These are phyloP conservation scores for Leuctra nigra DNA, from an alignment of 2,888 invertebrate species.

Conservation along the genomic window DNA sequence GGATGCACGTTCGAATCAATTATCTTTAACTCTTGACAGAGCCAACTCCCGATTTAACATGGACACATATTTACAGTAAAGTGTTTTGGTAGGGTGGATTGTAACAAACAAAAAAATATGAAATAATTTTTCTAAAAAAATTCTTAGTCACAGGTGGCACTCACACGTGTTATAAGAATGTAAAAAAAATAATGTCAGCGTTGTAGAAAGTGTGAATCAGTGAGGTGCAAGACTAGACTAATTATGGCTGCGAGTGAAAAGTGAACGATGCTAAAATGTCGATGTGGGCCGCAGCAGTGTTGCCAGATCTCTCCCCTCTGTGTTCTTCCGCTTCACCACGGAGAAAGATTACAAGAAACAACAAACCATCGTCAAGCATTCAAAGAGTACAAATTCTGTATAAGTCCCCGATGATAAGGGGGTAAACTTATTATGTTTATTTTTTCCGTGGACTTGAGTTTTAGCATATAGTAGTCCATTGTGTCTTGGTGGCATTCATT, in stretches of 20 bases:
- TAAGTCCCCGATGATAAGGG: conserved; percentile 45
- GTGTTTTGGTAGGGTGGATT: conserved; percentile 22
- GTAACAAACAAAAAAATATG: conserved; percentile 35
- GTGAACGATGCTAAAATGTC: conserved; percentile 8
- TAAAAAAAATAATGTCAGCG: conserved; percentile 16
- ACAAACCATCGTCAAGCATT: conserved; percentile 36
- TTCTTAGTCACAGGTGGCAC: conserved; percentile 14
- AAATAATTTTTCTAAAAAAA: conserved; percentile 39
- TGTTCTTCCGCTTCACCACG: background rate
- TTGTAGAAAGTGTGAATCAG: conserved; percentile 15
- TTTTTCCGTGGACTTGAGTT: conserved; percentile 26
- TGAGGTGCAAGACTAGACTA: conserved; percentile 8
- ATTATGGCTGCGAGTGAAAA: conserved; percentile 12
- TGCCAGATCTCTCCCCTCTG: conserved; percentile 12
- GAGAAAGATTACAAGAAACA: conserved; percentile 21
- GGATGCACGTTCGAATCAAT: conserved; percentile 21
- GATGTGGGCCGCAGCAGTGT: background rate
- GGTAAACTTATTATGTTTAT: conserved; percentile 28
- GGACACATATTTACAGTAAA: conserved; percentile 24
- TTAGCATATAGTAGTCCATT: conserved; percentile 25
- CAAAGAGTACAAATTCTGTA: conserved; percentile 69
- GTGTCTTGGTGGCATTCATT: conserved; percentile 17
- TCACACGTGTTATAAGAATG: conserved; percentile 8
- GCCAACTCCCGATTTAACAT: conserved; percentile 13
- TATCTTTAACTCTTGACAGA: conserved; percentile 12